These are phyloP conservation scores for Cryptocheilus praepositus DNA, from an alignment of 2,888 invertebrate genomes.

Conservation along the genomic window DNA sequence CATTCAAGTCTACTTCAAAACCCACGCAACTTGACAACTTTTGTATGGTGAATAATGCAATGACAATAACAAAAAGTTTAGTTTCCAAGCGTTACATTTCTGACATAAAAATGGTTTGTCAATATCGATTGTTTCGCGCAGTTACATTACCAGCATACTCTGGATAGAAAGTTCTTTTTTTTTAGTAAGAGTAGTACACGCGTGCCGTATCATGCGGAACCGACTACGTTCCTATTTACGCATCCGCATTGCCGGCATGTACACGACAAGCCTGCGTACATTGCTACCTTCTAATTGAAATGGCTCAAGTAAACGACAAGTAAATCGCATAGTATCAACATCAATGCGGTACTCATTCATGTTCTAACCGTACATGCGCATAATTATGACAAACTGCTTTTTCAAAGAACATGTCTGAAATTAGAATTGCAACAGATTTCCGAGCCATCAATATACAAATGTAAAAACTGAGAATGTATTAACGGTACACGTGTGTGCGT, in stretches of 20 bases:
- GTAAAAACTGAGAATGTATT: too few species aligned
- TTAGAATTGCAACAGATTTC: too few species aligned
- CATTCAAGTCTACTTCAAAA: conserved; percentile 19
- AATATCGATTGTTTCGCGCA: too few species aligned
- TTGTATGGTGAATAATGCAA: too few species aligned
- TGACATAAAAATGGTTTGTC: too few species aligned
- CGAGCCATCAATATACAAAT: too few species aligned
- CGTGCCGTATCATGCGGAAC: conserved; percentile 33
- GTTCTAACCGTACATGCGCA: background rate
- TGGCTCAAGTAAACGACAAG: background rate
- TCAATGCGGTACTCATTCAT: background rate
- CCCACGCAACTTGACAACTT: too few species aligned
- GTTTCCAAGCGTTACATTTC: too few species aligned
- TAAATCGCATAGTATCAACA: conserved; percentile 3
- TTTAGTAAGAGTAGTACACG: conserved; percentile 15
- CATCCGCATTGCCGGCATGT: conserved; percentile 15
- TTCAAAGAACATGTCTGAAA: too few species aligned
- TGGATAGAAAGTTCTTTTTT: conserved; percentile 47
- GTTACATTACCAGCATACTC: background rate
- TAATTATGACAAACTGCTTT: too few species aligned
- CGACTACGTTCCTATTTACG: conserved; percentile 41
- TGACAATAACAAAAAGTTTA: too few species aligned
- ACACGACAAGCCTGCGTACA: conserved; percentile 7
- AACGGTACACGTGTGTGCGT: too few species aligned
- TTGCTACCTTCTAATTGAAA: conserved; percentile 16